phyloP scores from a whole-genome alignment of 1,140 invertebrate species.

The Drosophila tani region DNA sequence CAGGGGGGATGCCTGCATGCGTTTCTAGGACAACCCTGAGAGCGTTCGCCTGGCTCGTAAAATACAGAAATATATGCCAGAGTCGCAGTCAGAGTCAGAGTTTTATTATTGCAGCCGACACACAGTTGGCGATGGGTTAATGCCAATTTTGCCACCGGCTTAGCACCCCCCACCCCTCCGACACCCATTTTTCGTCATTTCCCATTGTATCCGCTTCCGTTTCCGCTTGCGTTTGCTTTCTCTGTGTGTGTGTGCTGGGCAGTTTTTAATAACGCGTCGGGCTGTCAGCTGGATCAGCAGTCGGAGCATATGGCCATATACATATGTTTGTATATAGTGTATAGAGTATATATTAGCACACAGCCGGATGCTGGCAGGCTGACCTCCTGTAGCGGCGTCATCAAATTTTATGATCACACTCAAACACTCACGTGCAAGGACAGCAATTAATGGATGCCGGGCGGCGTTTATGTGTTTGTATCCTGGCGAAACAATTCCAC shows the following conservation, averaged over 20 bases:
- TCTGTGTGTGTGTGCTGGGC: constrained; percentile 7
- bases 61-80: constrained; percentile 5
- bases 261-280: constrained; percentile 67
- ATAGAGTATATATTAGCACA: constrained; percentile 8
- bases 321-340: neutral
- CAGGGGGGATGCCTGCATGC: neutral
- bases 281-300: constrained; percentile 27
- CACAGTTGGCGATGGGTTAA: constrained; percentile 58
- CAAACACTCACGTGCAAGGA: constrained; percentile 56
- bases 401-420: constrained; percentile 72
- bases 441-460: constrained; percentile 68
- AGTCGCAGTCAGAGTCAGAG: neutral
- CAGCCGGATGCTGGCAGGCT: constrained; percentile 40
- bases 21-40: neutral
- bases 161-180: constrained; percentile 21
- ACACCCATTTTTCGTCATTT: constrained; percentile 2
- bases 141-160: constrained; percentile 51
- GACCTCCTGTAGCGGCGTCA: constrained; percentile 40
- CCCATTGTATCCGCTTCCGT: constrained; percentile 33
- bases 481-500: constrained; percentile 52
- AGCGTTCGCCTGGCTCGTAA: constrained; percentile 10
- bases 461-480: constrained; percentile 45
- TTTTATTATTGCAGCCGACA: constrained; percentile 38
- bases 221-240: constrained; percentile 2
- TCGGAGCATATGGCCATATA: neutral